Evolutionary conservation across 1,140 invertebrate genomes (phyloP), one percentile per base, ranked within the genome.

Genomic region (Cyclina sinensis): DNA sequence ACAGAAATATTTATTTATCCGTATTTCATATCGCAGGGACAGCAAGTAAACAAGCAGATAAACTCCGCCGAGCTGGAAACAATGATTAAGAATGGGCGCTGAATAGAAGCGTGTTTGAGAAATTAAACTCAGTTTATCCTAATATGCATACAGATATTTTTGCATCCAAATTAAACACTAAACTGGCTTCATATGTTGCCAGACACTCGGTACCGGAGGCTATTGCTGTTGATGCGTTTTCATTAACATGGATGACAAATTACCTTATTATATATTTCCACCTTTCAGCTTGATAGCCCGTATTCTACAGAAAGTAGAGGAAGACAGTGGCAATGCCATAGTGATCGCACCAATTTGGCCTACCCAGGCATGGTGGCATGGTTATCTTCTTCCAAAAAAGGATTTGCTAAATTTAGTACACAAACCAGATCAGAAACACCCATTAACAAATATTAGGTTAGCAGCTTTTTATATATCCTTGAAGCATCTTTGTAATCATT

Each of bases 181-280:
- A 65, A 65, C 59, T 65, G n/a, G 11, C 59, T 11, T 11, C 9
- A 11, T 65, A 65, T 32, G 59, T 65, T 32, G 9, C 59, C 9
- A 65, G 59, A 32, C n/a, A 11, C n/a, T n/a, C 59, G n/a, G 59
- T 11, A 11, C 80, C 62, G 14, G 27, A 86, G 12, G 62, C 48
- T 30, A 18, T 32, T 9, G 9, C 59, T 14, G 48, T 86, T n/a
- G 83, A 86, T 87, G 83, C 70, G 35, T 89, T 89, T 79, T 70
- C 54, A n/a, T 21, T 86, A 5, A 39, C 18, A 21, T 74, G 82
- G 83, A 27, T 4, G 7, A 32, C 59, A 16, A 16, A 30, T 43
- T 65, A n/a, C n/a, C 12, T 24, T 76, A 89, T 35, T 89, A 86
- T 65, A 62, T 68, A 43, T 89, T 89, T 68, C 82, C 88, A 32